A percentile compares a stretch with the other conserved stretches of the same genome.
Evolutionary conservation across 2,113 vertebrate genomes (phyloP).

Genomic region (Crocuta crocuta): DNA sequence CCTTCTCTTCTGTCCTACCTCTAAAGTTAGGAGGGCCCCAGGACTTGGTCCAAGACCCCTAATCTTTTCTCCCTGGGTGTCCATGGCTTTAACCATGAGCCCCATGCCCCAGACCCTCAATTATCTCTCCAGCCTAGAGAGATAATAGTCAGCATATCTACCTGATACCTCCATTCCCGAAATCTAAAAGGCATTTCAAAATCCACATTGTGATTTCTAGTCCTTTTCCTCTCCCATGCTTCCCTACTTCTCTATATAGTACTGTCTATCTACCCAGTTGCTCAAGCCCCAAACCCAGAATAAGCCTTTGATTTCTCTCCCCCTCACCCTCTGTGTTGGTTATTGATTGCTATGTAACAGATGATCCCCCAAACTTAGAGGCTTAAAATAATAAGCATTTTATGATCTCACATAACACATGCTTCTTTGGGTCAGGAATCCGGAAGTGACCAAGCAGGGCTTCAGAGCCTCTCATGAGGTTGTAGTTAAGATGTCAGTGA

Average conservation of each 20-base stretch:
- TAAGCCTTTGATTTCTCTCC: not conserved
- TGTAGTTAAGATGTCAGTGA: not conserved
- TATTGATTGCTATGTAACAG: not conserved
- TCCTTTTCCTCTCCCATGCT: not conserved
- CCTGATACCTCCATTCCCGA: not conserved
- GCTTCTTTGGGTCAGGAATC: not conserved
- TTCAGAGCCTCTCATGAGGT: not conserved
- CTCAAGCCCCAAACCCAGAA: not conserved
- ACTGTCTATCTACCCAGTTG: not conserved
- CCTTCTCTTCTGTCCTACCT: not conserved
- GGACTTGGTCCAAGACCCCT: not conserved
- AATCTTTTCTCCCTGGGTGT: not conserved
- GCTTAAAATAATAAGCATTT: conserved; percentile 12
- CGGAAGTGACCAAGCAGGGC: not conserved
- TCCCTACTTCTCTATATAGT: not conserved
- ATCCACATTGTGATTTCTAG: not conserved
- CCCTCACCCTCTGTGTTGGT: not conserved
- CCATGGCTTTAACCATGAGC: not conserved
- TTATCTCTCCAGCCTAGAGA: conserved; percentile 27
- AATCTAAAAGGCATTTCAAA: not conserved
- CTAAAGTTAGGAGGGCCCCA: not conserved
- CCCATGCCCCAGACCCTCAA: not conserved
- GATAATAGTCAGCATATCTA: too few species aligned
- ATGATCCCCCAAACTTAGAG: not conserved
- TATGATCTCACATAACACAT: not conserved